Evolutionary conservation across 2,113 vertebrate species (phyloP).

Genomic region (Xiphophorus maculatus): DNA sequence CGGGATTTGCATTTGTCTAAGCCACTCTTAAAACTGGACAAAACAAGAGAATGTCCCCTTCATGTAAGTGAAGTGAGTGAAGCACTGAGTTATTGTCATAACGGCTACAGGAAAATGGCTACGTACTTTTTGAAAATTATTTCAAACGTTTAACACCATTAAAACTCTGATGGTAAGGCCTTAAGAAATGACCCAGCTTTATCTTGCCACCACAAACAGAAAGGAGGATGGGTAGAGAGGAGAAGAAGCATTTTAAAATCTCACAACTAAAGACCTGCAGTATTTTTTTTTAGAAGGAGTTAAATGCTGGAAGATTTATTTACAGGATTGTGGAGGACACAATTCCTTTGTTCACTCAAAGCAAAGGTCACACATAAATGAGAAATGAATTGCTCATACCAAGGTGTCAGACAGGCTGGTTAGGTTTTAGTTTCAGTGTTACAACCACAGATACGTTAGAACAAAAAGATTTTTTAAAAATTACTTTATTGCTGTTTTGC

Average conservation of each 20-base stretch:
- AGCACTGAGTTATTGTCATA: not conserved
- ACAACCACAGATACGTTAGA: not conserved
- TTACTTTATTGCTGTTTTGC: not conserved
- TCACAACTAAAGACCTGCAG: not conserved
- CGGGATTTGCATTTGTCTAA: not conserved
- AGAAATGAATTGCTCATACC: not conserved
- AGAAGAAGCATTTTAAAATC: not conserved
- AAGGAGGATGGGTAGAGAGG: not conserved
- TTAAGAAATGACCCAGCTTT: no score
- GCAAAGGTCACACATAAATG: conserved; percentile 8
- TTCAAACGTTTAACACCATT: not conserved
- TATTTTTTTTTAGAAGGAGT: no score
- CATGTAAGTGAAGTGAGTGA: not conserved
- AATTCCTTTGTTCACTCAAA: fast-evolving
- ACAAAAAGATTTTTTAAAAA: not conserved
- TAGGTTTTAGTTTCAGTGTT: conserved; percentile 18
- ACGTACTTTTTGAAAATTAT: not conserved
- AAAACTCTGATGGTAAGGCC: not conserved
- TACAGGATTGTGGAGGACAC: not conserved
- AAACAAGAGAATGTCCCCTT: not conserved
- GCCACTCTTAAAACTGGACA: not conserved
- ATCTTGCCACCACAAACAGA: not conserved
- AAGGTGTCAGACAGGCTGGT: conserved; percentile 20
- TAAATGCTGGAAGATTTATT: not conserved
- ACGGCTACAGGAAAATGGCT: not conserved